Conservation (phyloP, 1,140 invertebrate species). For the Pentalonia nigronervosa region DNA sequence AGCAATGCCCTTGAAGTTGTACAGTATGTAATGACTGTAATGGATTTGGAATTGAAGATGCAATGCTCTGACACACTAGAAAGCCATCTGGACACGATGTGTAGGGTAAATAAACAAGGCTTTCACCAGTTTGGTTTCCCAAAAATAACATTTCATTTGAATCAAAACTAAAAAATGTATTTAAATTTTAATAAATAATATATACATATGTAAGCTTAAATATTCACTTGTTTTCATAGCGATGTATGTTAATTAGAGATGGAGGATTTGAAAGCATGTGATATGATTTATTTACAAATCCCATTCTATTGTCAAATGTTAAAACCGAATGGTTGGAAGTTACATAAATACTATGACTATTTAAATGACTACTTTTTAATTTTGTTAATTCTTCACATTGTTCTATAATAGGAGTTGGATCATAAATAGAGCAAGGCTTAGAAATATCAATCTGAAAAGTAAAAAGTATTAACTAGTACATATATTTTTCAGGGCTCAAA, state of each 20-base stretch:
- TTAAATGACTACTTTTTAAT: conserved; percentile 32
- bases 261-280: conserved; percentile 54
- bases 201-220: background rate
- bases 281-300: conserved; percentile 30
- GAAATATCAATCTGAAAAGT: conserved; percentile 46
- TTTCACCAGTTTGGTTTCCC: conserved; percentile 42
- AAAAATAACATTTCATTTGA: conserved; percentile 17
- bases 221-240: conserved; percentile 44
- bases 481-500: background rate
- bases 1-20: conserved; percentile 31
- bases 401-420: conserved; percentile 33
- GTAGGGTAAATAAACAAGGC: background rate
- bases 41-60: conserved; percentile 49
- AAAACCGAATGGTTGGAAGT: conserved; percentile 51
- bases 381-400: conserved; percentile 38
- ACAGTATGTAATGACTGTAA: conserved; percentile 17
- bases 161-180: conserved; percentile 35
- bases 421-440: conserved; percentile 46
- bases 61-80: background rate
- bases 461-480: background rate
- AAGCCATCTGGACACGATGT: conserved; percentile 9
- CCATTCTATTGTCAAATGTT: conserved; percentile 42
- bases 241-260: conserved; percentile 41
- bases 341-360: conserved; percentile 30
- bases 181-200: background rate